Conservation (phyloP, 1,140 invertebrate genomes). For the Berghia stephanieae region DNA sequence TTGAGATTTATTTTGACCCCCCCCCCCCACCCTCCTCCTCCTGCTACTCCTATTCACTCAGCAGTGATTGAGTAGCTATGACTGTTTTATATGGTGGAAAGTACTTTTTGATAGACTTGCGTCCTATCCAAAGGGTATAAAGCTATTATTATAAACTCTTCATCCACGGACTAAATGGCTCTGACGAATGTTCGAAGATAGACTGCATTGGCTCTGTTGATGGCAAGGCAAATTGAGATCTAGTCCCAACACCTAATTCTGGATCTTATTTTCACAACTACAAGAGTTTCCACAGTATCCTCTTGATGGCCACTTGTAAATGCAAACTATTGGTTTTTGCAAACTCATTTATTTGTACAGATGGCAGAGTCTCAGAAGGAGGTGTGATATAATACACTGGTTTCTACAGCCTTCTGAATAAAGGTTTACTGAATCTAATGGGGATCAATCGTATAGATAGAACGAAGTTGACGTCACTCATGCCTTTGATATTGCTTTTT, state of each 20-base stretch:
- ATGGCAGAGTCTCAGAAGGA: constrained; percentile 5
- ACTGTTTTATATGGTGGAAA: too few relatives aligned
- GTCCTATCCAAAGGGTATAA: too few relatives aligned
- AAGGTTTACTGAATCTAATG: neutral
- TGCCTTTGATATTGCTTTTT: too few relatives aligned
- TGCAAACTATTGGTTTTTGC: constrained; percentile 51
- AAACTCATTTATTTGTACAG: constrained; percentile 10
- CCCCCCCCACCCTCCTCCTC: too few relatives aligned
- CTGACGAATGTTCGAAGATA: constrained; percentile 28
- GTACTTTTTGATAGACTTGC: too few relatives aligned
- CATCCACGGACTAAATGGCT: too few relatives aligned
- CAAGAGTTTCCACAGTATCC: constrained; percentile 56
- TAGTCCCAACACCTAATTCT: constrained; percentile 43
- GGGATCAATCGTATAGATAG: neutral
- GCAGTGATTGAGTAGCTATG: too few relatives aligned
- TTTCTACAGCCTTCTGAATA: constrained; percentile 3
- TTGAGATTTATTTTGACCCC: too few relatives aligned
- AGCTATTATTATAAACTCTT: too few relatives aligned
- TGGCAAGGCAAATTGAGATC: constrained; percentile 64
- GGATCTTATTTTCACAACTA: constrained; percentile 62
- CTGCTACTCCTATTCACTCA: too few relatives aligned
- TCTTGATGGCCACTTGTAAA: constrained; percentile 60
- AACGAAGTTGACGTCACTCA: too few relatives aligned
- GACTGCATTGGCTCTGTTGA: constrained; percentile 65
- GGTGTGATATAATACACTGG: constrained; percentile 7